A percentile compares a stretch with the other conserved stretches of the same genome.
phyloP scores from a whole-genome alignment of 2,797 vertebrate genomes.

The Protonibea diacanthus region DNA sequence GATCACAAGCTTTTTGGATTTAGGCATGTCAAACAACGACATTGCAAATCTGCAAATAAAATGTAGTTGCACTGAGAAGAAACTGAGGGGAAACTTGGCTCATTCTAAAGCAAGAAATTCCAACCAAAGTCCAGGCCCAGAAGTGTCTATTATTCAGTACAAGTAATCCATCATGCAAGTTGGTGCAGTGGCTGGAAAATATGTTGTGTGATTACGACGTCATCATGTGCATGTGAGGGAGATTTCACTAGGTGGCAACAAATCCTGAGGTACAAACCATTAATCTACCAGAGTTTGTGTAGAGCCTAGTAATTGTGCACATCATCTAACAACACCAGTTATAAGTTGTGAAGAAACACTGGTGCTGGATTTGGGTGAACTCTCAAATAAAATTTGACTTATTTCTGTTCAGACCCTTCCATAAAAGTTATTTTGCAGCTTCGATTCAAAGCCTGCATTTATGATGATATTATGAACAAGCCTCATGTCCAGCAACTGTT shows the following conservation, averaged over 20 bases:
- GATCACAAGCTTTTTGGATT: neutral
- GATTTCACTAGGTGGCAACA: conserved; percentile 45
- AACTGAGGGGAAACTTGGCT: conserved; percentile 14
- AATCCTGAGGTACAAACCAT: conserved; percentile 4
- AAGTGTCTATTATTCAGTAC: conserved; percentile 9
- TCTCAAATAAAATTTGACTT: neutral
- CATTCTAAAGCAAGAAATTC: conserved; percentile 6
- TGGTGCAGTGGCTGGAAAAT: conserved; percentile 16
- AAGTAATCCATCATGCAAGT: conserved; percentile 7
- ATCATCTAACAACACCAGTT: neutral
- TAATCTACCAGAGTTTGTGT: neutral
- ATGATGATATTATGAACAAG: neutral
- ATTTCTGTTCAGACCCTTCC: neutral
- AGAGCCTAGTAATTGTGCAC: neutral
- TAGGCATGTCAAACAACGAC: neutral
- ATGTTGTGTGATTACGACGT: neutral
- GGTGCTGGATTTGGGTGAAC: neutral
- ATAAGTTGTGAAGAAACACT: neutral
- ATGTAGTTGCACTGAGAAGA: neutral
- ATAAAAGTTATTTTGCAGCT: neutral
- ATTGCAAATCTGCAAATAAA: conserved; percentile 10
- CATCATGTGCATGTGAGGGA: neutral
- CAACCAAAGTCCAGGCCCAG: neutral
- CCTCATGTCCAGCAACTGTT: neutral
- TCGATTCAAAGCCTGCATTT: neutral